Percentiles rank a stretch among this genome's conserved stretches.
phyloP scores from a whole-genome alignment of 2,113 vertebrate genomes.

The Fulmarus glacialis region DNA sequence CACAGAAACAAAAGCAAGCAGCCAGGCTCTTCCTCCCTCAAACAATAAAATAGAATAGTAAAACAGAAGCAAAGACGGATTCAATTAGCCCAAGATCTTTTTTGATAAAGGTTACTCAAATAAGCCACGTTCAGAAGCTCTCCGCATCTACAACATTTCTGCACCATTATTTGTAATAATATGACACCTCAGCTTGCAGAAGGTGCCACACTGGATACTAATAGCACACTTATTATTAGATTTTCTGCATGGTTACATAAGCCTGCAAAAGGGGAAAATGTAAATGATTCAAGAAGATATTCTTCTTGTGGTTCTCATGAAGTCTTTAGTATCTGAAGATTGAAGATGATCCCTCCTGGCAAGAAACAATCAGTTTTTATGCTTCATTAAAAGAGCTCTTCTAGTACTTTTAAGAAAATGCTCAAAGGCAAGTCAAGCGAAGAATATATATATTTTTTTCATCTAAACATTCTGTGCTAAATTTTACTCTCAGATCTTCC shows the following conservation, averaged over 20 bases:
- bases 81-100: conserved; percentile 65
- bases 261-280: conserved; percentile 73
- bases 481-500: conserved; percentile 48
- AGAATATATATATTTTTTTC: neutral
- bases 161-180: conserved; percentile 41
- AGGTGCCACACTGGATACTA: conserved; percentile 66
- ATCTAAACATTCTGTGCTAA: conserved; percentile 39
- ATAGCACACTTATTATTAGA: conserved; percentile 82
- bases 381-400: conserved; percentile 75
- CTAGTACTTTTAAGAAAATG: conserved; percentile 71
- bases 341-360: conserved; percentile 73
- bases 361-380: conserved; percentile 79
- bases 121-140: neutral
- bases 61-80: neutral
- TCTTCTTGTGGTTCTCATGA: conserved; percentile 75
- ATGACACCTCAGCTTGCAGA: conserved; percentile 58
- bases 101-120: conserved; percentile 64
- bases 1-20: conserved; percentile 37
- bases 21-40: neutral
- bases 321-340: conserved; percentile 77
- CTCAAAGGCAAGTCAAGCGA: conserved; percentile 58
- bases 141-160: conserved; percentile 33
- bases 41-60: conserved; percentile 24
- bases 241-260: conserved; percentile 86
- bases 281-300: conserved; percentile 82